A percentile compares a stretch with the other conserved stretches of the same genome.
phyloP scores from a whole-genome alignment of 37 sponge, comb jelly and placozoan genomes.

The Diacarnus erythraeanus region DNA sequence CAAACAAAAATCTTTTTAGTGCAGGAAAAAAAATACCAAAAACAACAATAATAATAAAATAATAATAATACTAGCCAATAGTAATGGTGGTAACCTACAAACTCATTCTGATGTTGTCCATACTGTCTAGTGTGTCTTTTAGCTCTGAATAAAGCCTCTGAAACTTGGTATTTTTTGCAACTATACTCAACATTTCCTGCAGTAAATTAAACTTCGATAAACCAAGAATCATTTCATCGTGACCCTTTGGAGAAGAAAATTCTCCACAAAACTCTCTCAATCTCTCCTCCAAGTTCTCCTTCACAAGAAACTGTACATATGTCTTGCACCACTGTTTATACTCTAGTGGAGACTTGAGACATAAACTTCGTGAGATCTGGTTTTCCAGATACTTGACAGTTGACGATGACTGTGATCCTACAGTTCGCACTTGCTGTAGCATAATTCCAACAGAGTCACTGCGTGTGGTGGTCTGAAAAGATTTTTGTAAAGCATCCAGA shows the following conservation, averaged over 20 bases:
- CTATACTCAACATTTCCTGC: constrained; percentile 38
- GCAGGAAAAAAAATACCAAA: too few species aligned
- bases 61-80: too few species aligned
- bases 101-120: too few species aligned
- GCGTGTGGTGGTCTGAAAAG: background rate
- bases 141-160: constrained; percentile 82
- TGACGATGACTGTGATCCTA: background rate
- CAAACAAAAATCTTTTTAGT: too few species aligned
- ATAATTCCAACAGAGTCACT: constrained; percentile 13
- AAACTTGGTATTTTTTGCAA: constrained; percentile 59
- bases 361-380: constrained; percentile 46
- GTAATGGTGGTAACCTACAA: too few species aligned
- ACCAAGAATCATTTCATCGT: constrained; percentile 30
- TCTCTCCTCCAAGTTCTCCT: constrained; percentile 46
- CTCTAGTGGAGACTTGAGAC: constrained; percentile 58
- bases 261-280: constrained; percentile 58
- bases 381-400: constrained; percentile 51
- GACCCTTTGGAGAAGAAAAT: constrained; percentile 31
- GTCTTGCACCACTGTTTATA: constrained; percentile 68
- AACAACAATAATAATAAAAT: too few species aligned
- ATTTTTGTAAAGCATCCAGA: constrained; percentile 19
- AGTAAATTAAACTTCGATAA: constrained; percentile 42
- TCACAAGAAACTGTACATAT: constrained; percentile 63
- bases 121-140: constrained; percentile 49
- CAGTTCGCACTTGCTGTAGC: background rate